phyloP scores from a whole-genome alignment of 2,797 vertebrate genomes.

The Rhinichthys osculus region DNA sequence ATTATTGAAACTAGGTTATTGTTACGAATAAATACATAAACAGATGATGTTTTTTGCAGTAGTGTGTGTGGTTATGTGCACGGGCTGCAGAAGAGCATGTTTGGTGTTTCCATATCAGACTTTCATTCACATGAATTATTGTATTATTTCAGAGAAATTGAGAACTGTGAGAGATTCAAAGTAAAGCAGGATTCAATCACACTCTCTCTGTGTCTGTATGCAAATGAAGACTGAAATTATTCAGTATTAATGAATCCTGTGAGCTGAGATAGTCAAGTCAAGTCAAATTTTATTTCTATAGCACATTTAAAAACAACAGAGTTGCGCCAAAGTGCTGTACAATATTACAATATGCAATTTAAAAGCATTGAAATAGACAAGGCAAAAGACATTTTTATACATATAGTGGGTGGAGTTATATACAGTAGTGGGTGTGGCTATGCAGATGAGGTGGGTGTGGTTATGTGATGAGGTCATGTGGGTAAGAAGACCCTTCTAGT shows the following conservation, averaged over 20 bases:
- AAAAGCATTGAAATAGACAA: too few relatives aligned
- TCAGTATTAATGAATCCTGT: neutral
- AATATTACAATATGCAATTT: too few relatives aligned
- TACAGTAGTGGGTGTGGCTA: too few relatives aligned
- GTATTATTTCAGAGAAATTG: neutral
- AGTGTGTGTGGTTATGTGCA: too few relatives aligned
- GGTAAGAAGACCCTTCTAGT: neutral
- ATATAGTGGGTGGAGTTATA: neutral
- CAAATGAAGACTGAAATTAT: neutral
- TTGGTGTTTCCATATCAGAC: neutral
- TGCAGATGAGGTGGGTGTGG: neutral
- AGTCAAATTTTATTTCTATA: too few relatives aligned
- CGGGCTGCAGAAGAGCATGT: neutral
- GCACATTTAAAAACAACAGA: too few relatives aligned
- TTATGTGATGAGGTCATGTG: neutral
- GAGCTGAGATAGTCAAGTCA: too few relatives aligned
- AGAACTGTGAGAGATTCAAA: neutral
- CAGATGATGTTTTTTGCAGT: neutral
- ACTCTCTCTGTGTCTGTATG: neutral
- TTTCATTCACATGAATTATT: neutral
- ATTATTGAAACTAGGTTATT: neutral
- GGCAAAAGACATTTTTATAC: too few relatives aligned
- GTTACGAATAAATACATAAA: neutral
- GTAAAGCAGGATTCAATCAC: neutral
- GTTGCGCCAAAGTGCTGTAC: too few relatives aligned